A percentile compares a stretch with the other conserved stretches of the same genome.
These are phyloP conservation scores for Mareca penelope DNA, from an alignment of 2,797 vertebrate species.

Conservation along the genomic window DNA sequence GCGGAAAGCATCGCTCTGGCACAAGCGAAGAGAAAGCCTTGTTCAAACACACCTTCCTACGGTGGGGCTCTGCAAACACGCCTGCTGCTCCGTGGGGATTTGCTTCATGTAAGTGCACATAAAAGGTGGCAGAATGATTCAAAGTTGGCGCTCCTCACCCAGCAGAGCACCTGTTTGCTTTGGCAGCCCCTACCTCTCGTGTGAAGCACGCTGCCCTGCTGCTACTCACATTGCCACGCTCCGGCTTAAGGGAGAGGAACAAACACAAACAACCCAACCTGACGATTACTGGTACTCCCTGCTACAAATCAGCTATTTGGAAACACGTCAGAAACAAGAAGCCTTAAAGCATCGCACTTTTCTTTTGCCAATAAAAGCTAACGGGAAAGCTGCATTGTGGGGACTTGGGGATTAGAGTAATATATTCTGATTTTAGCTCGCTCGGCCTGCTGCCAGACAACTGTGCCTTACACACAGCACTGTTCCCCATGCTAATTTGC, in stretches of 20 bases:
- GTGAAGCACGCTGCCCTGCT: not conserved
- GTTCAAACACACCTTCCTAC: not conserved
- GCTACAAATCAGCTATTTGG: not conserved
- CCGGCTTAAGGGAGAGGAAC: fast-evolving
- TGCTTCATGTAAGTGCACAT: not conserved
- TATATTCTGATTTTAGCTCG: not conserved
- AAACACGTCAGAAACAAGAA: not conserved
- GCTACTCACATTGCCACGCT: not conserved
- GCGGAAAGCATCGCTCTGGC: not conserved
- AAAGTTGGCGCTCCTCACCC: not conserved
- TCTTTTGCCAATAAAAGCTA: not conserved
- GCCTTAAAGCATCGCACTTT: not conserved
- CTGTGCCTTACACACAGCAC: not conserved
- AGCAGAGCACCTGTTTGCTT: not conserved
- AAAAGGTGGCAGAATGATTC: not conserved
- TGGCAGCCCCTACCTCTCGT: not conserved
- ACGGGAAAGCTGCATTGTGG: not conserved
- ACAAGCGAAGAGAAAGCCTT: not conserved
- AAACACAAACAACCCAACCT: not conserved
- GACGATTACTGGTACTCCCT: not conserved
- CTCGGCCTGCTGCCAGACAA: not conserved
- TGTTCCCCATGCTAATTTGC: not conserved
- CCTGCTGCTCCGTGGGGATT: not conserved
- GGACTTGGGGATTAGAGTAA: slow-evolving; percentile 10
- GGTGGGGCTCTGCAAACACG: fast-evolving